Evolutionary conservation across 2,888 invertebrate species (phyloP), one percentile per base, ranked within the genome.

Genomic region (Cryptocephalus moraei): DNA sequence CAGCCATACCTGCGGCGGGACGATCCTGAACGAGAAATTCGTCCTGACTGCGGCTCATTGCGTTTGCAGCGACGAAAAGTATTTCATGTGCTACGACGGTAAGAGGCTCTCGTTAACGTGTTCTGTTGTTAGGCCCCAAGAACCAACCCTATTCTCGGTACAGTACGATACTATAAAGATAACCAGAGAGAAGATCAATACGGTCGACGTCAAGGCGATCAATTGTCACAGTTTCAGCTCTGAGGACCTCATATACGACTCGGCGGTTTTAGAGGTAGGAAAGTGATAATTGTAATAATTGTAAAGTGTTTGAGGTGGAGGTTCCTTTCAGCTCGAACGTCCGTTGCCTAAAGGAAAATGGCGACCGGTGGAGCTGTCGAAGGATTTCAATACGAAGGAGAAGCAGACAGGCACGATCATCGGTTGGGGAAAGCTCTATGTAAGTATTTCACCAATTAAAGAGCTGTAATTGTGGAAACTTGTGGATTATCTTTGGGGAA

Each of bases 31-130:
- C 36, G 51, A 53, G 44, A 55, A 49, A 41, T 58, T 42, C 12
- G 49, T 58, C 34, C 41, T 58, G 41, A 58, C 58, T 39, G 58
- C 58, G 11, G 58, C 58, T 9, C 58, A 58, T 48, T 58, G 58
- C 43, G 56, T 57, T 34, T 54, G 49, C 42, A 34, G 38, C 6
- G 13, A 49, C 43, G 12, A 40, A 11, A 44, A 41, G 56, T 54
- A 48, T 38, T 36, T 36, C 12, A n/a, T 36, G 4, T 36, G 36
- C 6, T 11, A 11, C 12, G 12, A n/a, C n/a, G 12, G 12, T 36
- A 6, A 36, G 11, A n/a, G 12, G 6, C 12, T 36, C 2, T 36
- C 36, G 12, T 6, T 36, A 11, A 36, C 36, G n/a, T 36, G 36
- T 32, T 41, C n/a, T 43, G 39, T 22, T 43, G 40, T 32, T 13